Evolutionary conservation across 2,888 invertebrate genomes (phyloP), one percentile per base, ranked within the genome.

Genomic region (Busseola fusca): DNA sequence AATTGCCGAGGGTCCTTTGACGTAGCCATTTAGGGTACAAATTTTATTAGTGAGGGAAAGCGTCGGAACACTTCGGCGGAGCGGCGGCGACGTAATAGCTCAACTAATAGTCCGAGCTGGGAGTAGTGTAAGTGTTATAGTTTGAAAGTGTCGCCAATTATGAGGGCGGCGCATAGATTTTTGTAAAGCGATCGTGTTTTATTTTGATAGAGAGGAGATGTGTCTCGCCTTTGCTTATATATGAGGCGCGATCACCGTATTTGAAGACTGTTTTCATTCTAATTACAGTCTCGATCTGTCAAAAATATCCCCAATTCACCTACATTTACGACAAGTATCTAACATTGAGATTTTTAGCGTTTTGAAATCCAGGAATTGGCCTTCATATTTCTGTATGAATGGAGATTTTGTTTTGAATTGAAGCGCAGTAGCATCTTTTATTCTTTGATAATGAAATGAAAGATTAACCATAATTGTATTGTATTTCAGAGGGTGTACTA

Each of bases 11-110:
- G 80, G 78, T 79, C 87, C 91, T 91, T 91, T 91, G 90, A 91
- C 86, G 78, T 66, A 78, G 81, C 88, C 89, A 91, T 90, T 91
- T 90, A 86, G 86, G 81, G 78, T 78, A 84, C 87, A 90, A 91
- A 91, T 91, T 88, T 87, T 87, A 90, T 91, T 91, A 91, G 84
- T 75, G 83, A 71, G 80, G 82, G 84, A 84, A 84, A 86, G 87
- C 78, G 84, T 56, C 50, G 74, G 74, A 74, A 76, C 78, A 78
- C 76, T 80, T 74, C 74, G 71, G 50, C 52, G 58, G 78, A 66
- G 80, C 72, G 81, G 63, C 63, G 63, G 52, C 77, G 77, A 64
- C 37, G 76, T 86, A 86, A 87, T 87, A 74, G 84, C 57, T 27
- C 66, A 52, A 69, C 81, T 84, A 82, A 86, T 84, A 83, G 78